Evolutionary conservation across 1,140 invertebrate genomes (phyloP).

Genomic region (Cataglyphis hispanica): DNA sequence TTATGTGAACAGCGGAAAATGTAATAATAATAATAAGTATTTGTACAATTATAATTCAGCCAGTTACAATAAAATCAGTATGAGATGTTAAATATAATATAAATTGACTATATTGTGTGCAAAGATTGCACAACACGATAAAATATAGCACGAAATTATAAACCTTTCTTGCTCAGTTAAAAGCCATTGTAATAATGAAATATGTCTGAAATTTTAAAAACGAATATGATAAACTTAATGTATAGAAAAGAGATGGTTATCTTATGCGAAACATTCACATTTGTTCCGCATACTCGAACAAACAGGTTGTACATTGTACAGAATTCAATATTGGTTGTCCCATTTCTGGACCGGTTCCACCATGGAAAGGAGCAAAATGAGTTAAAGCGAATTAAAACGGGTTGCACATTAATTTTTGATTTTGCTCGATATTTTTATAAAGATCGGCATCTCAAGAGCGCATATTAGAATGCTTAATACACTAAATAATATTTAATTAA

Average conservation of each 20-base stretch:
- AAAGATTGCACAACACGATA: too few relatives aligned
- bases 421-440: background rate
- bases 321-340: conserved; percentile 63
- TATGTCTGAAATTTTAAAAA: background rate
- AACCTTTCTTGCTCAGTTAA: background rate
- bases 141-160: background rate
- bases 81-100: background rate
- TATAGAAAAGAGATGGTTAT: background rate
- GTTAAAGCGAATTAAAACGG: conserved; percentile 43
- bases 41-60: background rate
- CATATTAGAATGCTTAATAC: too few relatives aligned
- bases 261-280: conserved; percentile 22
- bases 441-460: too few relatives aligned
- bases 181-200: conserved; percentile 48
- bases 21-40: background rate
- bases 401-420: conserved; percentile 58
- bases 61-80: background rate
- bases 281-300: conserved; percentile 25
- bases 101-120: background rate
- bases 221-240: background rate
- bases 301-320: conserved; percentile 28
- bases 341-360: conserved; percentile 71
- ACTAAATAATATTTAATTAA: too few relatives aligned
- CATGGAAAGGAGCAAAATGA: conserved; percentile 60
- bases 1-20: background rate